These are phyloP conservation scores for Contarinia nasturtii DNA, from an alignment of 1,140 invertebrate species.

Conservation along the genomic window DNA sequence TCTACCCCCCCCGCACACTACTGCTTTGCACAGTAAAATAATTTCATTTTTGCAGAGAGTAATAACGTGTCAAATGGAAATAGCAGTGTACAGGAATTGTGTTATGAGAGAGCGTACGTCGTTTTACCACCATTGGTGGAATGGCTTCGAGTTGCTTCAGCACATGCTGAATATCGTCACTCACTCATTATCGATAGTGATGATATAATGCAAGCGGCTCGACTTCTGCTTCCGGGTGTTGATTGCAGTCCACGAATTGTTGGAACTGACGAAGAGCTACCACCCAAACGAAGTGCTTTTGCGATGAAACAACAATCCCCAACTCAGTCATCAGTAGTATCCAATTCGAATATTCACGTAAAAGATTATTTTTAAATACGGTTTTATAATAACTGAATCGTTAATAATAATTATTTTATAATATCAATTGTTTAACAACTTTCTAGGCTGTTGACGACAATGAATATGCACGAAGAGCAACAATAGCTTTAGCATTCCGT, in stretches of 20 bases:
- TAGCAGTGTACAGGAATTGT: slow-evolving; percentile 45
- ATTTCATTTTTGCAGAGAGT: no score
- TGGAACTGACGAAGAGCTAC: slow-evolving; percentile 28
- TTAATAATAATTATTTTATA: no score
- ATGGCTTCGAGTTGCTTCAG: slow-evolving; percentile 64
- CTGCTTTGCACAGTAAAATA: no score
- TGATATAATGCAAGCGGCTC: slow-evolving; percentile 71
- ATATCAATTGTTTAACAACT: no score
- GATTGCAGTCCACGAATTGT: slow-evolving; percentile 67
- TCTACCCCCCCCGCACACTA: no score
- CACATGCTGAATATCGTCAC: slow-evolving; percentile 65
- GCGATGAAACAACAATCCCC: slow-evolving; percentile 1
- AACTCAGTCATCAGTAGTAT: slow-evolving; percentile 1
- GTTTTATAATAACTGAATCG: no score
- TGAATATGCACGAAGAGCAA: slow-evolving; percentile 33
- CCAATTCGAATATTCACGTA: slow-evolving; percentile 9
- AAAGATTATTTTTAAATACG: no score
- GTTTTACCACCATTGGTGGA: slow-evolving; percentile 72
- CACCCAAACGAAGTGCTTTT: slow-evolving; percentile 19
- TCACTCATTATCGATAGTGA: slow-evolving; percentile 62
- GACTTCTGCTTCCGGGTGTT: slow-evolving; percentile 66
- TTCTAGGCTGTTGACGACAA: slow-evolving; percentile 5
- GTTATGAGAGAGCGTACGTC: slow-evolving; percentile 70
- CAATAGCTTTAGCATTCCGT: slow-evolving; percentile 59
- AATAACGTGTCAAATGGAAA: background rate